Percentiles rank a stretch among this genome's conserved stretches.
Evolutionary conservation across 2,797 vertebrate species (phyloP).

Genomic region (Epinephelus malabaricus): DNA sequence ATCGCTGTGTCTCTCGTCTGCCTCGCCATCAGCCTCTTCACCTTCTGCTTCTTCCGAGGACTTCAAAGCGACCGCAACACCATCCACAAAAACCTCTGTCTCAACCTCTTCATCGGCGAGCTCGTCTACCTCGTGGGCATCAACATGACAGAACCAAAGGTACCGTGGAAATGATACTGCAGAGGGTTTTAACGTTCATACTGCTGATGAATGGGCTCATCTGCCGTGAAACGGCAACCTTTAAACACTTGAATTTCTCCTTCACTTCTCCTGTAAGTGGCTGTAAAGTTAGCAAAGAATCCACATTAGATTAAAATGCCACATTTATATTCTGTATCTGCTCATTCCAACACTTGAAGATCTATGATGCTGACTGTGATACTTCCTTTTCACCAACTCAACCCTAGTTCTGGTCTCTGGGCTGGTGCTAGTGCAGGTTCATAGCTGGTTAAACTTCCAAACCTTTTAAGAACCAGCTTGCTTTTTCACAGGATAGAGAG

Average conservation of each 20-base stretch:
- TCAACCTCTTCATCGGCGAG: conserved; percentile 97
- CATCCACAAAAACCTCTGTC: conserved; percentile 99
- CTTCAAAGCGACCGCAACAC: conserved; percentile 99
- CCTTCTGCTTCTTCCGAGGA: conserved; percentile 98
- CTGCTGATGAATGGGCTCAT: conserved; percentile 36
- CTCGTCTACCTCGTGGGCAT: conserved; percentile 98
- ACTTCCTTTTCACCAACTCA: no score
- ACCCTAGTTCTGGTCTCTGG: no score
- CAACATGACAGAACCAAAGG: conserved; percentile 96
- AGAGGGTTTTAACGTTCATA: conserved; percentile 11
- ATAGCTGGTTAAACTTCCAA: no score
- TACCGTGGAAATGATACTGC: conserved; percentile 67
- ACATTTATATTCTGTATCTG: conserved; percentile 8
- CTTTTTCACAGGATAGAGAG: no score
- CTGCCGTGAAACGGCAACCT: conserved; percentile 38
- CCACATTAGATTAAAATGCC: conserved; percentile 20
- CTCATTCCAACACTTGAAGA: not conserved
- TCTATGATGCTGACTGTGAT: not conserved
- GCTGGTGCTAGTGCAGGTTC: no score
- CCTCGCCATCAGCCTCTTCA: conserved; percentile 98
- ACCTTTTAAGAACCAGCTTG: no score
- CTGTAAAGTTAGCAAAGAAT: not conserved
- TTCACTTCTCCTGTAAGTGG: conserved; percentile 34
- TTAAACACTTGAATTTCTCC: conserved; percentile 17
- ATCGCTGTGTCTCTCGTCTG: conserved; percentile 97